Base-by-base conservation (phyloP, 2,113 vertebrate species). In the Acrocephalus arundinaceus region DNA sequence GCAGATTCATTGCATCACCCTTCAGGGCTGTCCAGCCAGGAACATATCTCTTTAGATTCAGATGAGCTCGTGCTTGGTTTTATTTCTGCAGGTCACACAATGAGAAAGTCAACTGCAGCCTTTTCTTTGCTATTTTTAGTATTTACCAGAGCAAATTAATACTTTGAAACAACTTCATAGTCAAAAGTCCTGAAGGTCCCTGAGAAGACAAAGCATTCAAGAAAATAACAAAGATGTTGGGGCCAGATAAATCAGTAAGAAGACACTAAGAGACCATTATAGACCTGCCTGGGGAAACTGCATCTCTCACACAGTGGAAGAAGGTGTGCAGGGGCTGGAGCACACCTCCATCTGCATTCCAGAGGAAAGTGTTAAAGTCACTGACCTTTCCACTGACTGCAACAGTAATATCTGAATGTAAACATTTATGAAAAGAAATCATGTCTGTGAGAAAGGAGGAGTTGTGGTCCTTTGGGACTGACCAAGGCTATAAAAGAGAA, bases 401-500 rank as follows among this genome's bases (percentile, higher is more conserved):
- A 48, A 25, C 41, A 58, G 30, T 24, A 85, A 73, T 58, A 43
- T 39, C 59, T 90, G 62, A 65, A 71, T 30, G 33, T 45, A 91
- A 95, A 78, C 48, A 52, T 66, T 62, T 59, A 52, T 48, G 54
- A 37, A 71, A 89, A 63, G 25, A 83, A 84, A 87, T 58, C 10
- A n/a, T 7, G 1, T 33, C 1, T 0, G 7, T 43, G 67, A 30
- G 30, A 87, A 87, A 65, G 73, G 43, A 77, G n/a, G 39, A 85
- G 30, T 10, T 91, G 15, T 43, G 13, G 11, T 77, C 28, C 7
- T 77, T 2, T 2, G 2, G 22, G 33, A 15, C 0, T 0, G 43
- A 39, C 9, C 2, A 2, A 30, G 24, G 8, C 70, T 87, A 54
- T 41, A 8, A 81, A 77, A 49, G 55, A 81, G 8, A 72, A 14